These are phyloP conservation scores for Montipora capitata DNA, from an alignment of 92 coral and sea anemone genomes.

Conservation along the genomic window DNA sequence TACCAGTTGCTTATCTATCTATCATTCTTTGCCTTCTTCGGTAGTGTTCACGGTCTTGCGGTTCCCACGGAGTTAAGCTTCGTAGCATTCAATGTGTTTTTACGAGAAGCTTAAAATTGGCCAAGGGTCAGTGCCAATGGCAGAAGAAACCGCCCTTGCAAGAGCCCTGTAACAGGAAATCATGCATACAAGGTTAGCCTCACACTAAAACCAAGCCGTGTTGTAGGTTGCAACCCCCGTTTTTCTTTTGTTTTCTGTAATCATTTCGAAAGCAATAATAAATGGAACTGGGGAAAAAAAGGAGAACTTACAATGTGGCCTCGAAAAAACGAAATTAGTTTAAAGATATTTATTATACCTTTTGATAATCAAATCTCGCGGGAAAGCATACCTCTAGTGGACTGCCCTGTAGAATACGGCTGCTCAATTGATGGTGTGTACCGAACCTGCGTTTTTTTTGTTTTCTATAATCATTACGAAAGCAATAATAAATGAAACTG, in stretches of 20 bases:
- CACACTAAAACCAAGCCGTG: background rate
- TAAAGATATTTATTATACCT: too few species aligned
- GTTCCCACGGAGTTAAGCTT: constrained; percentile 69
- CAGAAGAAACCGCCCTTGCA: constrained; percentile 55
- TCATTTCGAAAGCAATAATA: too few species aligned
- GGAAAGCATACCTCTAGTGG: too few species aligned
- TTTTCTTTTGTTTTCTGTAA: background rate
- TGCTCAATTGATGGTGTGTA: too few species aligned
- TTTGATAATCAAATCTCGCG: too few species aligned
- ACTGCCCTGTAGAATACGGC: too few species aligned
- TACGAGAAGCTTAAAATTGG: constrained; percentile 61
- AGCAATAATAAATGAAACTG: too few species aligned
- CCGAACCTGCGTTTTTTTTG: background rate
- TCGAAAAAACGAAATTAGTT: too few species aligned
- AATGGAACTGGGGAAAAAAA: too few species aligned
- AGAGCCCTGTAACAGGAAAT: constrained; percentile 74
- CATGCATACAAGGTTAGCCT: constrained; percentile 62
- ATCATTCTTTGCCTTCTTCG: background rate
- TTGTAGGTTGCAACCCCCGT: too few species aligned
- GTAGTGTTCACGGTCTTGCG: constrained; percentile 88
- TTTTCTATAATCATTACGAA: too few species aligned
- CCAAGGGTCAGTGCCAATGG: constrained; percentile 68
- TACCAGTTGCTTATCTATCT: background rate
- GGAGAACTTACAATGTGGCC: too few species aligned
- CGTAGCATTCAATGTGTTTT: constrained; percentile 79